Base-by-base conservation (phyloP, 2,113 vertebrate genomes). In the Furnarius figulus region DNA sequence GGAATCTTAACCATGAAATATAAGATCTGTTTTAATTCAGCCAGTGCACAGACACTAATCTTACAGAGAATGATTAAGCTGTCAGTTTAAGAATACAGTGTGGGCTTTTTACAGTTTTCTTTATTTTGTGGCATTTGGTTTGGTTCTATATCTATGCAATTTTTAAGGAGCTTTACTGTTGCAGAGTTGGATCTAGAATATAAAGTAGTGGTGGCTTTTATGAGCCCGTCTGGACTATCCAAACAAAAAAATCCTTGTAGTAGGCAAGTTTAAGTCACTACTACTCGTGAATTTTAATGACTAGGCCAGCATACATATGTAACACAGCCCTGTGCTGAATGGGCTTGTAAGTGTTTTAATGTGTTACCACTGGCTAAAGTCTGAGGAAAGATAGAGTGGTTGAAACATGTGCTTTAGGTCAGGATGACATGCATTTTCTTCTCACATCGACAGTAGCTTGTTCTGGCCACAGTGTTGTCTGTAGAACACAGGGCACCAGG, bases 221-320 rank as follows among this genome's bases (percentile, higher is more conserved):
- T 58, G 87, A 87, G 80, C 65, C 79, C 78, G 79, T 61, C 76
- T 90, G 72, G 71, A 72, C 76, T 92, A 91, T 66, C 61, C 87
- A 96, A 89, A 94, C 87, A 96, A 95, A 96, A 96, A 95, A 91
- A 58, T 65, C 66, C 62, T 83, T 93, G 70, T 89, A 79, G 86
- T 24, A 90, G 78, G 86, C 79, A 97, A 84, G 20, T 89, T 91
- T 93, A 62, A 95, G 52, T 39, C 55, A 47, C 40, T 53, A 5
- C n/a, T 58, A 9, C 63, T 44, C 40, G 39, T 42, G 40, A 95
- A 94, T 94, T 88, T 93, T 90, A 91, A 95, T 86, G 82, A 74
- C 62, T 50, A 73, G 58, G 27, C 67, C 87, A 83, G 82, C 39
- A 44, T 70, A 59, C n/a, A 63, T 50, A 46, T 73, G 82, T 74